These are phyloP conservation scores for Cynopterus sphinx DNA, from an alignment of 2,797 vertebrate genomes.

Conservation along the genomic window DNA sequence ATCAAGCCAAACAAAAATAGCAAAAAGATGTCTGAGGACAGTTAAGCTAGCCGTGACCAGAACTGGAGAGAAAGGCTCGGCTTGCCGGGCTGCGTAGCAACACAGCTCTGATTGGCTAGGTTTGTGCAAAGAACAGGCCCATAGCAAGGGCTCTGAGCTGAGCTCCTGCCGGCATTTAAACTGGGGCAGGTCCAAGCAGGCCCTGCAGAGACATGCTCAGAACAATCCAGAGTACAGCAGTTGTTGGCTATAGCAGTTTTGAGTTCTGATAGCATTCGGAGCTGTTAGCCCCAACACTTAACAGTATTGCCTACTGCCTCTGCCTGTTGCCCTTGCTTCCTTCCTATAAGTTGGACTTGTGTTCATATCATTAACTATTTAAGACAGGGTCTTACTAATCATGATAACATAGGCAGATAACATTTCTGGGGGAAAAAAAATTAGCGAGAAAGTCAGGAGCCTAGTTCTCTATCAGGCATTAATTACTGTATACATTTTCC, in stretches of 20 bases:
- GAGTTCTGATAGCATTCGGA: neutral
- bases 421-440: neutral
- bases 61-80: conserved; percentile 5
- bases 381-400: neutral
- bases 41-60: conserved; percentile 48
- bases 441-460: neutral
- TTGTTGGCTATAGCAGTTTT: neutral
- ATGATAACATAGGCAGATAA: neutral
- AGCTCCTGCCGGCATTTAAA: neutral
- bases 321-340: neutral
- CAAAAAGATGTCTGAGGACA: conserved; percentile 40
- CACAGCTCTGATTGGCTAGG: conserved; percentile 67
- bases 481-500: neutral
- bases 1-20: conserved; percentile 8
- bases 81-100: conserved; percentile 14
- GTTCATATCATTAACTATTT: neutral
- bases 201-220: neutral
- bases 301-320: neutral
- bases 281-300: neutral
- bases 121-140: neutral
- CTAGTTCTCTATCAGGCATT: neutral
- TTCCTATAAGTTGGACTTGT: neutral
- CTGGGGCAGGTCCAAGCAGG: conserved; percentile 38
- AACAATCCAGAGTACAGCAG: neutral
- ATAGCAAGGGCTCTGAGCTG: neutral